A percentile compares a stretch with the other conserved stretches of the same genome.
Conservation (phyloP, 2,113 vertebrate species). For the Chamaetylas fuelleborni region DNA sequence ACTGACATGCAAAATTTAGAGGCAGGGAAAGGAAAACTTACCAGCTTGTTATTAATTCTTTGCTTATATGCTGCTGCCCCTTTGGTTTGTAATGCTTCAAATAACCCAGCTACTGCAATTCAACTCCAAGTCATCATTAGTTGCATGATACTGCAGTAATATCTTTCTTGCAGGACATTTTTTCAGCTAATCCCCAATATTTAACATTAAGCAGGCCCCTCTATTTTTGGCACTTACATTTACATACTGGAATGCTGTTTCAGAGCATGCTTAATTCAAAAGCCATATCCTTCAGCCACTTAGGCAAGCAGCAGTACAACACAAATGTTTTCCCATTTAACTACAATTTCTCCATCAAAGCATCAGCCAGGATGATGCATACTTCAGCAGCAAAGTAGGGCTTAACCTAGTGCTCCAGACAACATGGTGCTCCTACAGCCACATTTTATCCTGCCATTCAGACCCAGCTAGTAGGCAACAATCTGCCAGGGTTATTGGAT, state of each 20-base stretch:
- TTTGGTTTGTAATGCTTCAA: not conserved
- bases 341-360: not conserved
- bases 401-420: not conserved
- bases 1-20: not conserved
- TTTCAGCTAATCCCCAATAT: not conserved
- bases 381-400: not conserved
- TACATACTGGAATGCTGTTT: not conserved
- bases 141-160: not conserved
- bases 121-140: not conserved
- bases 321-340: not conserved
- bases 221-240: not conserved
- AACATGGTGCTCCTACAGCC: not conserved
- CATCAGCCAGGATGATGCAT: not conserved
- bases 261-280: not conserved
- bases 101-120: not conserved
- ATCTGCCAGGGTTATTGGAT: not conserved
- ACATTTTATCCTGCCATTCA: not conserved
- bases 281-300: not conserved
- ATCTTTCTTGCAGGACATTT: not conserved
- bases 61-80: not conserved
- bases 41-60: not conserved
- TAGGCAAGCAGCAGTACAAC: not conserved
- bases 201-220: not conserved
- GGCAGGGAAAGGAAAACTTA: not conserved
- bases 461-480: not conserved